Evolutionary conservation across 2,113 vertebrate species (phyloP), one percentile per base, ranked within the genome.

Genomic region (Beaufortia kweichowensis): DNA sequence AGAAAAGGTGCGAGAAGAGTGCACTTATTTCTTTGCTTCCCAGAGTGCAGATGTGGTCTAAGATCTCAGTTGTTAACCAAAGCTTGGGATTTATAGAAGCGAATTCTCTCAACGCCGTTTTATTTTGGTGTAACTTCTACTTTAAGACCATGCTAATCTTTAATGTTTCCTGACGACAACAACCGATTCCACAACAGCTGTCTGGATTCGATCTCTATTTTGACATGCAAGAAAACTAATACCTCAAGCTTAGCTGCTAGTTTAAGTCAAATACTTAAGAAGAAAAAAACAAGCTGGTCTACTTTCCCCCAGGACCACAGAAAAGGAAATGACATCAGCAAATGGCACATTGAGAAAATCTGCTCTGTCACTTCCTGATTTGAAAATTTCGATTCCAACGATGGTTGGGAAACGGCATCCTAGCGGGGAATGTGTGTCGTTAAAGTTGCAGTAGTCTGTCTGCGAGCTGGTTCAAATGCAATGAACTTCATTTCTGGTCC

Each of bases 181-280:
- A 70, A 79, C 57, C 59, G 50, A 81, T 79, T 89, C 90, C 90
- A 81, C 91, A 92, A 94, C 91, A 93, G 90, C 91, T 88, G 94
- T 93, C 95, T 94, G 94, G 94, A 91, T 96, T 95, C 91, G 94
- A 90, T 95, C 94, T 96, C 94, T 92, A 95, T 95, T 96, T 94
- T 96, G 94, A 96, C 95, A 26, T 93, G 91, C 92, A 94, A 93
- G 81, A 79, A 90, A 94, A 96, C 93, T 94, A 94, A 97, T 98
- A 97, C 97, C 96, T 98, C 97, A 96, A 94, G 91, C 90, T 90
- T 91, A 91, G 92, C 91, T 93, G 92, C 92, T 93, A 92, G 79
- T 86, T 88, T 90, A 61, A 60, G 84, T 85, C 87, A 88, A 88
- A 70, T 67, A 69, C 53, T 35, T 70, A 68, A 23, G 17, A 8